Conservation (phyloP, 37 sponge, comb jelly and placozoan genomes). For the Diacarnus erythraeanus region DNA sequence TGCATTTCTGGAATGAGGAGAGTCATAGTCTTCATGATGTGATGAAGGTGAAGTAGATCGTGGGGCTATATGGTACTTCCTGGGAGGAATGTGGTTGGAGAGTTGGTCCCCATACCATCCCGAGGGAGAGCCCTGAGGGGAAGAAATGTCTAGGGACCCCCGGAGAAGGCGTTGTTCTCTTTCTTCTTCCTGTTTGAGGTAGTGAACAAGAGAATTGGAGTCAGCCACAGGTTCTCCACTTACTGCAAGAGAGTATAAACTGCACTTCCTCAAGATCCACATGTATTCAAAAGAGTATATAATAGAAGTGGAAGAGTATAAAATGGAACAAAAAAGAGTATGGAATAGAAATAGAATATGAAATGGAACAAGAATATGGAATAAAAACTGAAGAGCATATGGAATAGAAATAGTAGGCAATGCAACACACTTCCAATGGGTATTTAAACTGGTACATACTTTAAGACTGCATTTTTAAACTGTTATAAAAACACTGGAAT, state of each 20-base stretch:
- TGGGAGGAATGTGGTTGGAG: neutral
- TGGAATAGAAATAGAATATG: too few species aligned
- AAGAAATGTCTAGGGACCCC: constrained; percentile 10
- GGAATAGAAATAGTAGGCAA: too few species aligned
- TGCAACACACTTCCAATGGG: too few species aligned
- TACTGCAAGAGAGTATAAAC: constrained; percentile 23
- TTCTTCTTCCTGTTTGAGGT: constrained; percentile 53
- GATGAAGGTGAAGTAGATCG: constrained; percentile 24
- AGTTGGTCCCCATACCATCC: neutral
- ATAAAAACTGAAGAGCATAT: too few species aligned
- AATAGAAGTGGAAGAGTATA: too few species aligned
- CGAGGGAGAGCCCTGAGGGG: constrained; percentile 3
- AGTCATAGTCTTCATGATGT: constrained; percentile 27
- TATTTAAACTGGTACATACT: too few species aligned
- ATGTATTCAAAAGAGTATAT: too few species aligned
- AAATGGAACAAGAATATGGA: too few species aligned
- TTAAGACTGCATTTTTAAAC: too few species aligned
- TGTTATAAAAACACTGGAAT: too few species aligned
- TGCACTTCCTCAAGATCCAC: too few species aligned
- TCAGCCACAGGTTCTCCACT: constrained; percentile 29
- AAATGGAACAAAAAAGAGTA: too few species aligned
- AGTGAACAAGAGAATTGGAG: constrained; percentile 28
- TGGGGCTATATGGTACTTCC: constrained; percentile 16
- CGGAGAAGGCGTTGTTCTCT: constrained; percentile 33
- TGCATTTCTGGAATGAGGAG: constrained; percentile 9